Evolutionary conservation across 2,888 invertebrate genomes (phyloP).

Genomic region (Scelioninae gen. 1): DNA sequence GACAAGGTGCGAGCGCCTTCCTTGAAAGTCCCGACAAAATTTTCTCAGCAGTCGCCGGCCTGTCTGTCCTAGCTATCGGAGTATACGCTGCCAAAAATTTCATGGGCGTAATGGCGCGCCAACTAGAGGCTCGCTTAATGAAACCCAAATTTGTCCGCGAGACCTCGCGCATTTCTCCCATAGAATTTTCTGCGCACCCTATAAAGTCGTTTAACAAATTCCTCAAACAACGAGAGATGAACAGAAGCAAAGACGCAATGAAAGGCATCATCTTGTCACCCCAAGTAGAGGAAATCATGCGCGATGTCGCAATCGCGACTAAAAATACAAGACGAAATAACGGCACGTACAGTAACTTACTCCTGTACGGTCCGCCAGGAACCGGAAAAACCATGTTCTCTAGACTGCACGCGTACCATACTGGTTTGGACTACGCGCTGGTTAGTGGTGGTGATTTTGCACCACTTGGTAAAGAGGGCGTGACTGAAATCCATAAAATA

Average conservation of each 20-base stretch:
- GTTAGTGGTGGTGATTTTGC: slow-evolving; percentile 99
- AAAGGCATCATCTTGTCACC: slow-evolving; percentile 97
- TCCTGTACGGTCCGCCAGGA: slow-evolving; percentile 99
- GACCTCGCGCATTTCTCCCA: slow-evolving; percentile 95
- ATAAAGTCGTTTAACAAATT: slow-evolving; percentile 90
- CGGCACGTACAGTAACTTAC: slow-evolving; percentile 97
- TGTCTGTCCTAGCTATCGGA: slow-evolving; percentile 96
- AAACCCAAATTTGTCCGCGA: slow-evolving; percentile 97
- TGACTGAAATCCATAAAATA: slow-evolving; percentile 99
- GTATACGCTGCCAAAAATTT: slow-evolving; percentile 97
- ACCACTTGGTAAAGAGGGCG: slow-evolving; percentile 98
- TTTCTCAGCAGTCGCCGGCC: slow-evolving; percentile 94
- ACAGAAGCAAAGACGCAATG: slow-evolving; percentile 88
- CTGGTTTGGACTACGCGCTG: slow-evolving; percentile 99
- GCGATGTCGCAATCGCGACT: slow-evolving; percentile 99
- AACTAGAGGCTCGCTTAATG: slow-evolving; percentile 96
- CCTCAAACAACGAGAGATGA: slow-evolving; percentile 9
- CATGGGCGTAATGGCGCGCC: slow-evolving; percentile 94
- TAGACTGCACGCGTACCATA: slow-evolving; percentile 97
- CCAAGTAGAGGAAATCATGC: slow-evolving; percentile 93
- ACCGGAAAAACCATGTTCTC: slow-evolving; percentile 98
- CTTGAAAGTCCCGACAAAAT: slow-evolving; percentile 98
- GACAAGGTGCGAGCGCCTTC: slow-evolving; percentile 95
- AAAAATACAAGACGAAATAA: slow-evolving; percentile 97
- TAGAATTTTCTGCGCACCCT: slow-evolving; percentile 95